phyloP scores from a whole-genome alignment of 2,888 invertebrate species.

The Odontocolon sp. region DNA sequence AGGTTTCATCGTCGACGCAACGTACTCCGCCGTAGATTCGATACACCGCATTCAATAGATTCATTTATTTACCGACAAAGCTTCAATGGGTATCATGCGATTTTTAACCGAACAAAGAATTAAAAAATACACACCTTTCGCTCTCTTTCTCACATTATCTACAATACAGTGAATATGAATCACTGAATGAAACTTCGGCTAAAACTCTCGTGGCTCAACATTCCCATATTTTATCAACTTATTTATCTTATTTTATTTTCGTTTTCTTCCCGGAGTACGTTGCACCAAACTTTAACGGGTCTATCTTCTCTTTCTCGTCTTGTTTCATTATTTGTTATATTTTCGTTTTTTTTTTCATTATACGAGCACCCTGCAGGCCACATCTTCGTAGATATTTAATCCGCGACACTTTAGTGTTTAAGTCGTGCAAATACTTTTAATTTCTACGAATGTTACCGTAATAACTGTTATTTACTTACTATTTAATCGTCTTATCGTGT shows the following conservation, averaged over 20 bases:
- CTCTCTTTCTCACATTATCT: slow-evolving; percentile 36
- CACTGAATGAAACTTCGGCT: slow-evolving; percentile 25
- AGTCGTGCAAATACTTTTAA: slow-evolving; percentile 65
- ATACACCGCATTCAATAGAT: slow-evolving; percentile 8
- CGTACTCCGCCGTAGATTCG: slow-evolving; percentile 22
- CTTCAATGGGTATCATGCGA: slow-evolving; percentile 12
- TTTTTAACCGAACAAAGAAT: slow-evolving; percentile 49
- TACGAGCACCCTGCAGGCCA: slow-evolving; percentile 65
- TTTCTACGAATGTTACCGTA: slow-evolving; percentile 68
- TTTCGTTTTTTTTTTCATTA: slow-evolving; percentile 46
- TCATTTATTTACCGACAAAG: slow-evolving; percentile 16
- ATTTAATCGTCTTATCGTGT: slow-evolving; percentile 62
- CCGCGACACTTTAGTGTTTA: slow-evolving; percentile 48
- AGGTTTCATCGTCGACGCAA: slow-evolving; percentile 23
- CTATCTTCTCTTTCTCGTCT: slow-evolving; percentile 15
- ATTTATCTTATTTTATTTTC: background rate
- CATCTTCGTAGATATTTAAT: slow-evolving; percentile 39
- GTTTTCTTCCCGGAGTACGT: slow-evolving; percentile 36
- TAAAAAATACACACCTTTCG: slow-evolving; percentile 24
- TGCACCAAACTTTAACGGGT: slow-evolving; percentile 25
- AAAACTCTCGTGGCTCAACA: slow-evolving; percentile 13
- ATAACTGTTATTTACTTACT: slow-evolving; percentile 66
- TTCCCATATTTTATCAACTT: background rate
- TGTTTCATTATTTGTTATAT: background rate
- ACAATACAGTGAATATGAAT: slow-evolving; percentile 45